Evolutionary conservation across 2,888 invertebrate genomes (phyloP), one percentile per base, ranked within the genome.

Genomic region (Lordiphosa andalusiaca): DNA sequence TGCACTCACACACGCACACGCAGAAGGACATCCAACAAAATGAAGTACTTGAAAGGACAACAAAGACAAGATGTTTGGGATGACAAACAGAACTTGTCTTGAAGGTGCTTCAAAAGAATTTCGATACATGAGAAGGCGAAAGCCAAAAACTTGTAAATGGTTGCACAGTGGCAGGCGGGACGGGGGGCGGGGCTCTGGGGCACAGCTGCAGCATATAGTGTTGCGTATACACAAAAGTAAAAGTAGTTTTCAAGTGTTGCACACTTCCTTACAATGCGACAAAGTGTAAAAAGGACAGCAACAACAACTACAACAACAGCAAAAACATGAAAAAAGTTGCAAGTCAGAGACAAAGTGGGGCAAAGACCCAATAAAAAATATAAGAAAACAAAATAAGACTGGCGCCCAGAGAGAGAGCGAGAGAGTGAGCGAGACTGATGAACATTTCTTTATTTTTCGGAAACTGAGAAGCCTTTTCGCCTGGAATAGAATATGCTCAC

Each of bases 221-320:
- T 84, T 81, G 78, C 74, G 63, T 77, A 74, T 59, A 84, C 62
- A 84, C 78, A 84, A 82, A 80, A 84, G 78, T 84, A 84, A 80
- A 80, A 80, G 78, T 80, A 78, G 69, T 74, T 67, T 62, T 84
- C 74, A 68, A 80, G 78, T 82, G 84, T 36, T 60, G 58, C 70
- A 67, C 84, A 65, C 76, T 75, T 84, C 76, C 73, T 70, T 65
- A 63, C 82, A 81, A 73, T 81, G 77, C 82, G 73, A 84, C 77
- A 77, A 77, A 73, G 71, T 73, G 71, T 58, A 76, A 76, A 72
- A 76, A 72, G 75, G 63, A 71, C 80, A 75, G 39, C 64, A 47
- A 40, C 57, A 60, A 46, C 54, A 48, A 25, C 40, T 56, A 53
- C 16, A 42, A 25, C 19, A 19, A 19, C 19, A 19, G 16, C 16